Evolutionary conservation across 2,888 invertebrate species (phyloP).

Genomic region (Notodonta dromedarius): DNA sequence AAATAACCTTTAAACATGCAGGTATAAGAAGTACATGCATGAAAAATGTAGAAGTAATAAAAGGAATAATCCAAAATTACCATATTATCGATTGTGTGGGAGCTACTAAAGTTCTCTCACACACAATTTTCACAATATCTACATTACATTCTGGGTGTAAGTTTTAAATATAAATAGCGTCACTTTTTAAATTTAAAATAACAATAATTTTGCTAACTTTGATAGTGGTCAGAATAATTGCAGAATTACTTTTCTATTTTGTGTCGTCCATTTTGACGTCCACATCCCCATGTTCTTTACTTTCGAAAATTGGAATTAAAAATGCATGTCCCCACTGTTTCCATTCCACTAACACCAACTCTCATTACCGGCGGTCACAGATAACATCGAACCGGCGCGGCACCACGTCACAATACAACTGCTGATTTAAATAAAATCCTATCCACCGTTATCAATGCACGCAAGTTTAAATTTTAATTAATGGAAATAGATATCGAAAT

Average conservation of each 20-base stretch:
- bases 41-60: too few species aligned
- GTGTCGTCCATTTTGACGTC: background rate
- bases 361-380: slow-evolving; percentile 70
- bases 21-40: too few species aligned
- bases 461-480: slow-evolving; percentile 15
- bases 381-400: slow-evolving; percentile 63
- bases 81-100: too few species aligned
- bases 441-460: slow-evolving; percentile 21
- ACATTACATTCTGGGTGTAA: too few species aligned
- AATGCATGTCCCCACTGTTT: slow-evolving; percentile 60
- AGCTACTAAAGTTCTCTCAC: too few species aligned
- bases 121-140: too few species aligned
- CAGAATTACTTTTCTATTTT: background rate
- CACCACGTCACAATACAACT: slow-evolving; percentile 52
- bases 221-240: slow-evolving; percentile 2
- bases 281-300: slow-evolving; percentile 26
- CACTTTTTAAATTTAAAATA: too few species aligned
- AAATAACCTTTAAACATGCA: too few species aligned
- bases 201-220: too few species aligned
- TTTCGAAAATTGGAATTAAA: slow-evolving; percentile 55
- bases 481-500: slow-evolving; percentile 10
- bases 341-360: slow-evolving; percentile 69
- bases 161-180: too few species aligned
- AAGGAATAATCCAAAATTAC: too few species aligned
- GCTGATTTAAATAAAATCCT: slow-evolving; percentile 46